A percentile compares a stretch with the other conserved stretches of the same genome.
Evolutionary conservation across 2,888 invertebrate species (phyloP).

Genomic region (Eueremaeus valkanovi): DNA sequence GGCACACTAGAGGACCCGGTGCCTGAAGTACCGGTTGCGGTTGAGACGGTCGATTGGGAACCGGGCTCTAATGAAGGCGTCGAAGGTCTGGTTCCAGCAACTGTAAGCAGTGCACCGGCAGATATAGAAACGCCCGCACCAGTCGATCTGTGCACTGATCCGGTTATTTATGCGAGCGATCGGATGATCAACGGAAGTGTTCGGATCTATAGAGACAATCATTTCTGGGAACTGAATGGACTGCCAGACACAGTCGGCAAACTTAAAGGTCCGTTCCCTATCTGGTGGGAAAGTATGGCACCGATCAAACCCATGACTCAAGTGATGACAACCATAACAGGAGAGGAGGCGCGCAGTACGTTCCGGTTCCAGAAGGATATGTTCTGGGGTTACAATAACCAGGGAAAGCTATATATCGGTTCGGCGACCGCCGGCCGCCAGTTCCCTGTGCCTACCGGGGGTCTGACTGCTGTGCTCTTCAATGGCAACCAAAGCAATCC

Average conservation of each 20-base stretch:
- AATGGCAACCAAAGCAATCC: neutral
- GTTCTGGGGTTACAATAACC: neutral
- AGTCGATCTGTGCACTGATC: neutral
- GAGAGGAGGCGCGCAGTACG: neutral
- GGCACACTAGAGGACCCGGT: too few relatives aligned
- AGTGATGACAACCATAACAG: neutral
- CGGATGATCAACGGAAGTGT: neutral
- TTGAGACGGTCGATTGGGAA: too few relatives aligned
- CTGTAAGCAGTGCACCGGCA: too few relatives aligned
- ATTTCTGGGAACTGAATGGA: slow-evolving; percentile 11
- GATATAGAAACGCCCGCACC: too few relatives aligned
- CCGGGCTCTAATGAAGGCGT: too few relatives aligned
- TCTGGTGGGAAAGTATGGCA: slow-evolving; percentile 9
- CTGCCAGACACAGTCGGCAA: neutral
- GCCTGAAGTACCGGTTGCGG: too few relatives aligned
- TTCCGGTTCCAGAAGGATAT: neutral
- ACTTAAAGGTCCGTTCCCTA: neutral
- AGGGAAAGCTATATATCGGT: neutral
- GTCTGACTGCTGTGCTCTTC: neutral
- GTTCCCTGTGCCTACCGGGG: neutral
- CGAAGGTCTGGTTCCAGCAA: too few relatives aligned
- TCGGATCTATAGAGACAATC: neutral
- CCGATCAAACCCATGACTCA: neutral
- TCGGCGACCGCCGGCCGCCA: neutral
- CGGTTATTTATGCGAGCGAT: neutral